phyloP scores from a whole-genome alignment of 2,797 vertebrate genomes.

The Xerus rutilus region DNA sequence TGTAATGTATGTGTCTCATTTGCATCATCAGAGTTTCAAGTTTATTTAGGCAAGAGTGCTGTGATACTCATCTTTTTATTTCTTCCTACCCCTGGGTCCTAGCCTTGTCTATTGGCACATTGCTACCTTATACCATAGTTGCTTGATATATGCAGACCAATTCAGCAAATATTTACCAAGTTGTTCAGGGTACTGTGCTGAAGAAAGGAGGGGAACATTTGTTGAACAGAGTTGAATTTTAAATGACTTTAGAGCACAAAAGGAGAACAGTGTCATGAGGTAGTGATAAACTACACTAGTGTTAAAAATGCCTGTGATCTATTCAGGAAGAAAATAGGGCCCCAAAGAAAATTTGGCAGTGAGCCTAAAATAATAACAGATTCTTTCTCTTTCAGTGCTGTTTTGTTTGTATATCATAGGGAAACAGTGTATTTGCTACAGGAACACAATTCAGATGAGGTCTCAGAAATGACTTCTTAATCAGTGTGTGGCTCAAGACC shows the following conservation, averaged over 20 bases:
- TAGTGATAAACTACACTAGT: conserved; percentile 24
- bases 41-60: background rate
- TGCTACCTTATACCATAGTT: conserved; percentile 17
- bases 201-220: conserved; percentile 58
- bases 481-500: conserved; percentile 14
- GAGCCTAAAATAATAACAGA: conserved; percentile 31
- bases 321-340: conserved; percentile 57
- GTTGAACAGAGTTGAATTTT: conserved; percentile 65
- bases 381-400: conserved; percentile 22
- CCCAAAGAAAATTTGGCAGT: conserved; percentile 20
- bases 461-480: background rate
- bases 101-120: background rate
- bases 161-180: conserved; percentile 68
- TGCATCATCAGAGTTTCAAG: conserved; percentile 34
- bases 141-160: conserved; percentile 30
- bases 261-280: conserved; percentile 27
- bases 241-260: conserved; percentile 58
- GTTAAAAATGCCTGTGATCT: conserved; percentile 60
- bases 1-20: background rate
- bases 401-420: conserved; percentile 54
- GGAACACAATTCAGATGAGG: background rate
- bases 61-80: background rate
- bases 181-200: conserved; percentile 38
- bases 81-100: background rate
- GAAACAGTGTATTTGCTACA: conserved; percentile 35